These are phyloP conservation scores for Rhabdophis nuchalis DNA, from an alignment of 2,797 vertebrate genomes.

Conservation along the genomic window DNA sequence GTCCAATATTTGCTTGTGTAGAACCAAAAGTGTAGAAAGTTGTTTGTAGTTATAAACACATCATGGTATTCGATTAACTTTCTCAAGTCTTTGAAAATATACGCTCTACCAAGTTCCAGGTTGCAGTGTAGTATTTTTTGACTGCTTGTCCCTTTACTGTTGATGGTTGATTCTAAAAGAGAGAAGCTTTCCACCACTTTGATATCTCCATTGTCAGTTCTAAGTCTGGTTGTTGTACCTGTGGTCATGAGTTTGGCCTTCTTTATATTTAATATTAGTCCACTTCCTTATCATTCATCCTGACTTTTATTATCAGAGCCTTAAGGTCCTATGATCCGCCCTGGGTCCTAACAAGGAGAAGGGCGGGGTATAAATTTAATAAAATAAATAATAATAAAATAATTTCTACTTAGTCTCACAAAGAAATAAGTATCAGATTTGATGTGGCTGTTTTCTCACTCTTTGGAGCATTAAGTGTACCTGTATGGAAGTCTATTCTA, in stretches of 20 bases:
- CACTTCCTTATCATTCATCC: not conserved
- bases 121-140: not conserved
- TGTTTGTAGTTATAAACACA: not conserved
- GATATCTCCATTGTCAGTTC: not conserved
- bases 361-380: too few relatives aligned
- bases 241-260: not conserved
- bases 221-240: not conserved
- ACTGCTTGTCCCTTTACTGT: not conserved
- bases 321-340: not conserved
- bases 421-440: not conserved
- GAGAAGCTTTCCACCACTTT: not conserved
- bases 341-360: too few relatives aligned
- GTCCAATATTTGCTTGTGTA: not conserved
- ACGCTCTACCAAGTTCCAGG: not conserved
- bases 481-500: not conserved
- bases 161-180: not conserved
- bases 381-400: too few relatives aligned
- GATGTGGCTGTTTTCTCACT: not conserved
- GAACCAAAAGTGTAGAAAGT: too few relatives aligned
- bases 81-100: not conserved
- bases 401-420: not conserved
- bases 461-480: not conserved
- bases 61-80: not conserved
- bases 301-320: not conserved
- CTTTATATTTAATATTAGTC: not conserved